Conservation (phyloP, 2,797 vertebrate species). For the Rhyacichthys aspro region DNA sequence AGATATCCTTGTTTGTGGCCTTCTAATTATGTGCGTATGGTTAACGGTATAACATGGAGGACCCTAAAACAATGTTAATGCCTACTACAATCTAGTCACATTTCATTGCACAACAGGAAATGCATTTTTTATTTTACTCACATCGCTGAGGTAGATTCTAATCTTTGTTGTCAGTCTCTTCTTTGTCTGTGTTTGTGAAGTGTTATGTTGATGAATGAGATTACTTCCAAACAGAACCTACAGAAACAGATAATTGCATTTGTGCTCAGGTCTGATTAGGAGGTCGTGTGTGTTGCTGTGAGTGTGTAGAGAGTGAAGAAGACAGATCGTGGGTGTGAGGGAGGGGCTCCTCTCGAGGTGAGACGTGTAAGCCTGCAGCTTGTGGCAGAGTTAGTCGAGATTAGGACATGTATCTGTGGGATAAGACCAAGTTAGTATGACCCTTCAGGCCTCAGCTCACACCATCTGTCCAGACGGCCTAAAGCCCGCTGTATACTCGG, state of each 20-base stretch:
- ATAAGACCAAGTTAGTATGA: slow-evolving; percentile 64
- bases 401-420: slow-evolving; percentile 81
- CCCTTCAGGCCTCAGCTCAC: slow-evolving; percentile 50
- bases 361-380: slow-evolving; percentile 72
- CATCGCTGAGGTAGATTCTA: too few species aligned
- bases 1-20: too few species aligned
- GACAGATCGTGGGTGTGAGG: slow-evolving; percentile 25
- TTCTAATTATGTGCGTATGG: too few species aligned
- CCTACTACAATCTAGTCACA: too few species aligned
- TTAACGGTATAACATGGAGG: too few species aligned
- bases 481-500: slow-evolving; percentile 20
- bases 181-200: not conserved
- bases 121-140: too few species aligned
- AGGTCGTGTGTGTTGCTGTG: slow-evolving; percentile 13
- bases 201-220: slow-evolving; percentile 1
- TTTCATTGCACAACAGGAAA: too few species aligned
- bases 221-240: not conserved
- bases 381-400: slow-evolving; percentile 73
- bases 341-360: slow-evolving; percentile 48
- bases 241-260: slow-evolving; percentile 11
- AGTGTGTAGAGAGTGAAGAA: slow-evolving; percentile 57
- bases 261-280: slow-evolving; percentile 2
- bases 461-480: slow-evolving; percentile 68
- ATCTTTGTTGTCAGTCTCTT: not conserved
- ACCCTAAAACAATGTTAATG: too few species aligned